Conservation (phyloP, 2,797 vertebrate species). For the Tinamus major region DNA sequence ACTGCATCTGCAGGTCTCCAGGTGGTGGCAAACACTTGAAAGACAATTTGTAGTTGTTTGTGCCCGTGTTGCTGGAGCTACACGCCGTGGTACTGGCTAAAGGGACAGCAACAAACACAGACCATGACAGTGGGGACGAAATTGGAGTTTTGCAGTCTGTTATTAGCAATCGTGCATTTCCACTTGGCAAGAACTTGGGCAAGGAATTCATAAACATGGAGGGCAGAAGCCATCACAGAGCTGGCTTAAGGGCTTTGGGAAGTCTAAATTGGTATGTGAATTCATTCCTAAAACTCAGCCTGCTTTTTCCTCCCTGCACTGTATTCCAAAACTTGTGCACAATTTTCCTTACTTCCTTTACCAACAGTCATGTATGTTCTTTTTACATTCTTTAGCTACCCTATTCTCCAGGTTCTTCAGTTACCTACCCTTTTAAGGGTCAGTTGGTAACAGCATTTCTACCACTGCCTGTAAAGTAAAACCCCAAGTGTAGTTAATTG, state of each 20-base stretch:
- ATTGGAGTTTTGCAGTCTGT: neutral
- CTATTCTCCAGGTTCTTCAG: neutral
- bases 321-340: neutral
- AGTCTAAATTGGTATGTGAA: neutral
- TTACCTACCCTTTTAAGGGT: neutral
- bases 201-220: neutral
- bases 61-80: neutral
- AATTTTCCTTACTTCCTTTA: neutral
- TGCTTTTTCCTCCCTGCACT: neutral
- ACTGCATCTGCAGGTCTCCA: neutral
- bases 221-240: neutral
- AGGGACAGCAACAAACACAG: neutral
- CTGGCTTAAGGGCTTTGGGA: neutral
- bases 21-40: slow-evolving; percentile 6
- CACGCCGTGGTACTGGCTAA: neutral
- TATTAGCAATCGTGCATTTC: neutral
- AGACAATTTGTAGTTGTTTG: slow-evolving; percentile 13
- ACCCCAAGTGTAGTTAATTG: neutral
- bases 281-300: neutral
- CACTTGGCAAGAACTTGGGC: neutral
- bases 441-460: neutral
- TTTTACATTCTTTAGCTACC: neutral
- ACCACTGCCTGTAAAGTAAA: neutral
- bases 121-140: too few relatives aligned
- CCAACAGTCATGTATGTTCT: too few relatives aligned